A percentile compares a stretch with the other conserved stretches of the same genome.
phyloP scores from a whole-genome alignment of 2,888 invertebrate genomes.

The Meiosimyza decipiens region DNA sequence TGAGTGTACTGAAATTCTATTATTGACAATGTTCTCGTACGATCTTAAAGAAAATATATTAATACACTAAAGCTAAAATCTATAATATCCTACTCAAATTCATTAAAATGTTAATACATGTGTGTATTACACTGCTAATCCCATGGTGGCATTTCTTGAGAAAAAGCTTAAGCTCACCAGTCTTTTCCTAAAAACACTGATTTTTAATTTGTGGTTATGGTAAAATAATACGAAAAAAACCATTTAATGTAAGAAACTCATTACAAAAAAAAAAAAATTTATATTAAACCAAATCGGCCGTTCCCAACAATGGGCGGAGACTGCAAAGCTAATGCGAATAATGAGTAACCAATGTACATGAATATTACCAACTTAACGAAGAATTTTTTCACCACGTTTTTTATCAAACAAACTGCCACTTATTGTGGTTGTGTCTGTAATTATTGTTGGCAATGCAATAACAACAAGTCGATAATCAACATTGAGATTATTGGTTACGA shows the following conservation, averaged over 20 bases:
- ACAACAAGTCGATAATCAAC: constrained; percentile 10
- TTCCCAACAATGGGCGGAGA: constrained; percentile 16
- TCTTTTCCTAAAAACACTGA: background rate
- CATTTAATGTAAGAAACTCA: background rate
- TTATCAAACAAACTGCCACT: constrained; percentile 18
- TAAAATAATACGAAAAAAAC: background rate
- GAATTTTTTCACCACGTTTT: background rate
- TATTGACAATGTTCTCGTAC: too few species aligned
- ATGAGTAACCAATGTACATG: background rate
- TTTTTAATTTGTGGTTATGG: background rate
- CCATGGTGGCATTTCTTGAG: too few species aligned
- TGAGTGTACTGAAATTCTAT: too few species aligned
- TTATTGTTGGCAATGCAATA: background rate
- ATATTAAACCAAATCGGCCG: background rate
- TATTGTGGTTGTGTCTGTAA: background rate
- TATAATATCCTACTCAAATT: background rate
- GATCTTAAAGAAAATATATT: too few species aligned
- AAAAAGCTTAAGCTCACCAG: background rate
- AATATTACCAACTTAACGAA: background rate
- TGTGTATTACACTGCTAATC: background rate
- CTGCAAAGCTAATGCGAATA: constrained; percentile 20
- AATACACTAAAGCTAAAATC: too few species aligned
- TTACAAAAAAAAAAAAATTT: background rate
- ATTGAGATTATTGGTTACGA: constrained; percentile 23
- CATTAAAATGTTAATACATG: background rate